A percentile compares a stretch with the other conserved stretches of the same genome.
phyloP scores from a whole-genome alignment of 2,888 invertebrate species.

The Gibbula magus region DNA sequence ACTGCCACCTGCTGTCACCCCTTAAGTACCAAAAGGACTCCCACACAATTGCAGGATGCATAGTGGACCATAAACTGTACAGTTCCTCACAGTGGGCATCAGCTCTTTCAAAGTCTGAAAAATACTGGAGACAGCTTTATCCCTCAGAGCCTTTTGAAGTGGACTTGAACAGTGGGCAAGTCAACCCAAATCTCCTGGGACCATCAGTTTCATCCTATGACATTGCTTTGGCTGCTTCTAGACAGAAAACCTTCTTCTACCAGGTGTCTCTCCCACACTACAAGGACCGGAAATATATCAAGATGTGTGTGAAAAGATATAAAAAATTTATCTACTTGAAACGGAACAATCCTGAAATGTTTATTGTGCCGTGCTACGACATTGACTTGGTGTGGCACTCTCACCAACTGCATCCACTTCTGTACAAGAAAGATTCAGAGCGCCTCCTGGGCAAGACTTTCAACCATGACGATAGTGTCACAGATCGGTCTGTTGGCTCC shows the following conservation, averaged over 20 bases:
- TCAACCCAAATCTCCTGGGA: conserved; percentile 14
- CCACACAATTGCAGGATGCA: conserved; percentile 58
- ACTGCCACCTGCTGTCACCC: conserved; percentile 74
- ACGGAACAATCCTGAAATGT: conserved; percentile 74
- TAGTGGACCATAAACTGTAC: conserved; percentile 75
- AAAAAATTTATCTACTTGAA: conserved; percentile 75
- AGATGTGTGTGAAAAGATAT: conserved; percentile 74
- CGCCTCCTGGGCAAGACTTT: conserved; percentile 71
- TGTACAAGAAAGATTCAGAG: conserved; percentile 69
- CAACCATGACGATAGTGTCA: conserved; percentile 77
- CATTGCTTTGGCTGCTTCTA: conserved; percentile 72
- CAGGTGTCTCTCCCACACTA: conserved; percentile 77
- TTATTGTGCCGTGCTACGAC: conserved; percentile 77
- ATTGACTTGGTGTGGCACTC: conserved; percentile 77
- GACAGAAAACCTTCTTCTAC: conserved; percentile 77
- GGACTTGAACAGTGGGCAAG: conserved; percentile 25
- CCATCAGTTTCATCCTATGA: conserved; percentile 70
- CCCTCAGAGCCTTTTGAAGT: conserved; percentile 68
- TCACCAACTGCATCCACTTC: conserved; percentile 75
- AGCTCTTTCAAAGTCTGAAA: conserved; percentile 59
- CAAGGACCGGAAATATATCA: conserved; percentile 74
- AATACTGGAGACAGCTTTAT: conserved; percentile 67
- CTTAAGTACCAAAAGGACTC: conserved; percentile 69
- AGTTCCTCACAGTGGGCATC: conserved; percentile 63
- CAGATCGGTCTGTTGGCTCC: conserved; percentile 75